phyloP scores from a whole-genome alignment of 2,113 vertebrate genomes.

The Lophius piscatorius region DNA sequence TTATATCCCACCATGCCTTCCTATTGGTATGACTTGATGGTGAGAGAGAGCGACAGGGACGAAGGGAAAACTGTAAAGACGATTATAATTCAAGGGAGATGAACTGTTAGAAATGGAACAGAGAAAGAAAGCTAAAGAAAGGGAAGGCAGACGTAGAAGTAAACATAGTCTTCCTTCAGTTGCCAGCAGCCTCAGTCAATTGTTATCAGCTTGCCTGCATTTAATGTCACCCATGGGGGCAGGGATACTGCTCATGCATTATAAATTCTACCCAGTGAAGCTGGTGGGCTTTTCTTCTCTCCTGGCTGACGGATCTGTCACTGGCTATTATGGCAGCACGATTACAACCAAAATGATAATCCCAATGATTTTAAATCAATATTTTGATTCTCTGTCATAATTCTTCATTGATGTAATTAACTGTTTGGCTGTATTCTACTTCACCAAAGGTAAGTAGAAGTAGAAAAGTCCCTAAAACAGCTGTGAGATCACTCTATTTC shows the following conservation, averaged over 20 bases:
- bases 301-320: constrained; percentile 1
- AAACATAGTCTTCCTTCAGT: constrained; percentile 52
- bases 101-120: background rate
- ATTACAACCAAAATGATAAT: no score
- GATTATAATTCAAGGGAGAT: background rate
- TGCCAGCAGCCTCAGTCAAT: constrained; percentile 66
- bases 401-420: no score
- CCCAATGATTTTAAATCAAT: no score
- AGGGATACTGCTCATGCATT: constrained; percentile 59
- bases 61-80: background rate
- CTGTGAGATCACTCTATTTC: no score
- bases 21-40: no score
- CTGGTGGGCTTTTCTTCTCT: constrained; percentile 6
- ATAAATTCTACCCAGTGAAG: constrained; percentile 57
- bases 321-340: no score
- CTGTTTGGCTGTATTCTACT: no score
- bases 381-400: no score
- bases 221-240: constrained; percentile 73
- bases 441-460: no score
- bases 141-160: constrained; percentile 34
- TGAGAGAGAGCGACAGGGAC: background rate
- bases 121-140: constrained; percentile 14
- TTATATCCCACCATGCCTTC: no score
- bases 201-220: constrained; percentile 70
- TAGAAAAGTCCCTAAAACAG: no score